Evolutionary conservation across 2,888 invertebrate species (phyloP).

Genomic region (Noctua janthina): DNA sequence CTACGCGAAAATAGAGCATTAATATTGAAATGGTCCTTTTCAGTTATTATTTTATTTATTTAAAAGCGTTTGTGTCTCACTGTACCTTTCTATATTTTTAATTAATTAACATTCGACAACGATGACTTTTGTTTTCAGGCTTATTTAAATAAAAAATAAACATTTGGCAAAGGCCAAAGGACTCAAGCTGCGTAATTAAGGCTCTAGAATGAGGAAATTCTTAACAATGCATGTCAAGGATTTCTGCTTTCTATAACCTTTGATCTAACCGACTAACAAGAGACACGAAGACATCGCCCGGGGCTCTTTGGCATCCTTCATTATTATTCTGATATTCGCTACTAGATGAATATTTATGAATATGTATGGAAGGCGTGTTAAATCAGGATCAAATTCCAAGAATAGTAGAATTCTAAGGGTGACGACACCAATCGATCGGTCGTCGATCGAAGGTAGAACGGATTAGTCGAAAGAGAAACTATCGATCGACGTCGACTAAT

Average conservation of each 20-base stretch:
- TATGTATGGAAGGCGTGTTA: background rate
- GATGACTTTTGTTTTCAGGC: no score
- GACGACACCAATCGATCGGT: no score
- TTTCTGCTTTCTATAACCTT: slow-evolving; percentile 28
- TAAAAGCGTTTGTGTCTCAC: background rate
- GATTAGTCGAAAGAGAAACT: no score
- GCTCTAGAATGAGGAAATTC: background rate
- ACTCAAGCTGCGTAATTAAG: background rate
- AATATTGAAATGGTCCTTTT: background rate
- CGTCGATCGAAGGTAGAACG: no score
- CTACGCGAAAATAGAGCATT: background rate
- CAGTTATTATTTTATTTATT: background rate
- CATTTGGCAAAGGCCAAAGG: no score
- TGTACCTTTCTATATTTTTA: background rate
- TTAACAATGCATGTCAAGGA: slow-evolving; percentile 1
- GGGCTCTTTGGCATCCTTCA: background rate
- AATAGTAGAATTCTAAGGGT: background rate
- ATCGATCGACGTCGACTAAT: no score
- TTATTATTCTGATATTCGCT: background rate
- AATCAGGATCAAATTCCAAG: background rate
- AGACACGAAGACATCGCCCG: slow-evolving; percentile 2
- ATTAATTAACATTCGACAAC: no score
- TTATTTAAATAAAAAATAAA: no score
- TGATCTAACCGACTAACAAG: slow-evolving; percentile 13
- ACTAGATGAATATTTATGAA: no score